Base-by-base conservation (phyloP, 2,888 invertebrate genomes). In the Azorinus chamasolen region DNA sequence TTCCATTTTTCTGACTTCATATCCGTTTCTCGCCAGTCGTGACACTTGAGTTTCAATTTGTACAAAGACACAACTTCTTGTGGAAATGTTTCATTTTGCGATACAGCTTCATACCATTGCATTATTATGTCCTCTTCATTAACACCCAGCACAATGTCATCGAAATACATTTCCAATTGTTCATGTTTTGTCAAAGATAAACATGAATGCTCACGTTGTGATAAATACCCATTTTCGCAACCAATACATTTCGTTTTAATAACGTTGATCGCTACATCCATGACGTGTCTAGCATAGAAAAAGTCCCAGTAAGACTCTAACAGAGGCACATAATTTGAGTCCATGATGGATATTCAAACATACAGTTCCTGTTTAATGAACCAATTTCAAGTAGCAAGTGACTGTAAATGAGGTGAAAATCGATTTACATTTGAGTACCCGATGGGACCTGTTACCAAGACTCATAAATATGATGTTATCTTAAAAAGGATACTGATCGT, bases 231-330 rank as follows among this genome's bases (percentile, higher is more conserved):
- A 3, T 12, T 48, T 37, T 37, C 24, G 50, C 61, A 61, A n/a
- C 61, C 61, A 22, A 25, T 22, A 37, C 61, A 61, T 37, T 61
- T 61, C 20, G 10, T 50, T 46, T 50, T 61, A 22, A 61, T 48
- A 10, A 61, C 50, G 10, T 16, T 12, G 8, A 14, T 48, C 61
- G 50, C 50, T 6, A 39, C 41, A 3, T 20, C 10, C 5, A 46
- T 46, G 8, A 61, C 37, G 27, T 46, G 48, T 37, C 50, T 48
- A n/a, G 48, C 50, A 37, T 61, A 61, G 32, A 61, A 48, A 45
- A 61, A 61, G 27, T 61, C 61, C 18, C 46, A 61, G 37, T 61
- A 61, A 18, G 61, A 48, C n/a, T 61, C 37, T 20, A 61, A 50
- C 20, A 61, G 37, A 2, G 45, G 1, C 0, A 58, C 45, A 12